These are phyloP conservation scores for Uria lomvia DNA, from an alignment of 2,113 vertebrate genomes.

Conservation along the genomic window DNA sequence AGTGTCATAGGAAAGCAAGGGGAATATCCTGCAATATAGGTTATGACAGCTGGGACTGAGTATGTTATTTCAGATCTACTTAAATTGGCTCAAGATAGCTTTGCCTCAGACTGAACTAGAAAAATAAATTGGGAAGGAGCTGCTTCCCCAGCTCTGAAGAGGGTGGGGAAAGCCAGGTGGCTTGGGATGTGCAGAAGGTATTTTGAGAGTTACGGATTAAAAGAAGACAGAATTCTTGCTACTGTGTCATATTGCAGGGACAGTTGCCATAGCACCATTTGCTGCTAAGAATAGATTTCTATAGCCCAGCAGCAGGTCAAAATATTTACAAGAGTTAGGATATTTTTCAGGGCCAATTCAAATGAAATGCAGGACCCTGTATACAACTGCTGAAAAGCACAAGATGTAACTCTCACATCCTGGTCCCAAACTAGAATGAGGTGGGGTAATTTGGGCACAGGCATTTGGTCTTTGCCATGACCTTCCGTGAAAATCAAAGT, in stretches of 20 bases:
- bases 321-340: conserved; percentile 1
- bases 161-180: conserved; percentile 43
- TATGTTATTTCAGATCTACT: background rate
- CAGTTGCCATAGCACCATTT: conserved; percentile 55
- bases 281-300: conserved; percentile 45
- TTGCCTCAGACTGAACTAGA: conserved; percentile 45
- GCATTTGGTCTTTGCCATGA: background rate
- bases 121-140: conserved; percentile 7
- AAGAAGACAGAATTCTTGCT: conserved; percentile 35
- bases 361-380: background rate
- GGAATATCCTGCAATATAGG: conserved; percentile 20
- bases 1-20: background rate
- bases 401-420: background rate
- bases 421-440: background rate
- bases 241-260: conserved; percentile 33
- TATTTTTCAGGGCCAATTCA: background rate
- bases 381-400: background rate
- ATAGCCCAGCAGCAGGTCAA: conserved; percentile 23
- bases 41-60: conserved; percentile 23
- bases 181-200: conserved; percentile 34
- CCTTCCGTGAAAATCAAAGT: background rate
- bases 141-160: background rate
- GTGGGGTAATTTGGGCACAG: background rate
- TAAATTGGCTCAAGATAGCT: background rate
- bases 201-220: conserved; percentile 16